A percentile compares a stretch with the other conserved stretches of the same genome.
Evolutionary conservation across 2,797 vertebrate species (phyloP).

Genomic region (Lophius americanus): DNA sequence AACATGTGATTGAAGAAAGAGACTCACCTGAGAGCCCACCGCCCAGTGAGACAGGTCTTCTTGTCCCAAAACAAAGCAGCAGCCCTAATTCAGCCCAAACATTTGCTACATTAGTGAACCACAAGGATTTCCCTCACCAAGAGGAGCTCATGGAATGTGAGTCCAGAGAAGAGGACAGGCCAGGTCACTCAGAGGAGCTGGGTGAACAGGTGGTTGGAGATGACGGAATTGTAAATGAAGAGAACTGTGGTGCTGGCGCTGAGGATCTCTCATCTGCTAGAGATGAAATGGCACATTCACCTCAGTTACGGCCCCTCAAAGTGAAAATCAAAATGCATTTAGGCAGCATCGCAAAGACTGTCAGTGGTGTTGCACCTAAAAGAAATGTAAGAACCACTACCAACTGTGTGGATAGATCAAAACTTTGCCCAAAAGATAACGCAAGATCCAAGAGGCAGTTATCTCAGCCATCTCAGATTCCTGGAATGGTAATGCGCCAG

Average conservation of each 20-base stretch:
- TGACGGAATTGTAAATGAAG: conserved; percentile 30
- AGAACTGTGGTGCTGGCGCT: conserved; percentile 12
- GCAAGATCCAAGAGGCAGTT: conserved; percentile 65
- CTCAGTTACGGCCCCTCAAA: conserved; percentile 85
- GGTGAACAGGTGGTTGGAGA: conserved; percentile 39
- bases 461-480: conserved; percentile 64
- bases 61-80: conserved; percentile 45
- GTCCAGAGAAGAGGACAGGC: conserved; percentile 19
- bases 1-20: conserved; percentile 84
- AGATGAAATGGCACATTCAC: conserved; percentile 70
- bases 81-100: conserved; percentile 37
- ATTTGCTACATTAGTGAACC: conserved; percentile 39
- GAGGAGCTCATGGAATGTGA: conserved; percentile 70
- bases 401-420: conserved; percentile 59
- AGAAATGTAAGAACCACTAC: conserved; percentile 43
- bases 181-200: conserved; percentile 25
- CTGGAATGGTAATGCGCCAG: conserved; percentile 82
- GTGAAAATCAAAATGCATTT: conserved; percentile 91
- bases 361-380: conserved; percentile 81
- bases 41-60: conserved; percentile 73
- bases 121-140: conserved; percentile 63
- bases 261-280: conserved; percentile 29
- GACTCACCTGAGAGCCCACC: conserved; percentile 86
- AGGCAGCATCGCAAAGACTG: conserved; percentile 87
- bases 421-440: conserved; percentile 60